Percentiles rank a stretch among this genome's conserved stretches.
Conservation (phyloP, 2,797 vertebrate species). For the Salmo trutta region DNA sequence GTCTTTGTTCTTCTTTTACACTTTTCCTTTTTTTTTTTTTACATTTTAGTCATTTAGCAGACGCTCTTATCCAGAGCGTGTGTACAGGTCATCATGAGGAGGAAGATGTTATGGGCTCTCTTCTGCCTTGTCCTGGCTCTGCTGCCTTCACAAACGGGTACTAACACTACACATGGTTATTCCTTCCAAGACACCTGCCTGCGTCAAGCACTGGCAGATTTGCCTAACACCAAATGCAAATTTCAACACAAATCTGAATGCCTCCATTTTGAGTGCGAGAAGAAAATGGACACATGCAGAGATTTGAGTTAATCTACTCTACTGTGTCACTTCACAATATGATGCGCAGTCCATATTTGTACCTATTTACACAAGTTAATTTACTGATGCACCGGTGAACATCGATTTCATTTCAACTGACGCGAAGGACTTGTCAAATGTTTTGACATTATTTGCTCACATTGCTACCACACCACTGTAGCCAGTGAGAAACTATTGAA, state of each 20-base stretch:
- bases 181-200: not conserved
- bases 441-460: not conserved
- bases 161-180: not conserved
- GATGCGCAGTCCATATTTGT: not conserved
- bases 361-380: not conserved
- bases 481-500: not conserved
- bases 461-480: not conserved
- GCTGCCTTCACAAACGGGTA: slow-evolving; percentile 74
- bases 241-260: not conserved
- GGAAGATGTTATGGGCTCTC: slow-evolving; percentile 56
- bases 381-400: not conserved
- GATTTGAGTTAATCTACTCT: not conserved
- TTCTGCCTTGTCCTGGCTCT: slow-evolving; percentile 65
- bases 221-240: not conserved
- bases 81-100: slow-evolving; percentile 71
- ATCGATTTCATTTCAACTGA: not conserved
- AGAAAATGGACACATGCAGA: not conserved
- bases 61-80: too few species aligned
- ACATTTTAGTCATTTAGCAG: too few species aligned
- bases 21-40: too few species aligned
- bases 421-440: not conserved
- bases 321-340: not conserved
- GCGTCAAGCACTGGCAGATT: not conserved
- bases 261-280: not conserved
- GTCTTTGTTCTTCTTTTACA: slow-evolving; percentile 4